A percentile compares a stretch with the other conserved stretches of the same genome.
Conservation (phyloP, 2,797 vertebrate genomes). For the Gymnothorax javanicus region DNA sequence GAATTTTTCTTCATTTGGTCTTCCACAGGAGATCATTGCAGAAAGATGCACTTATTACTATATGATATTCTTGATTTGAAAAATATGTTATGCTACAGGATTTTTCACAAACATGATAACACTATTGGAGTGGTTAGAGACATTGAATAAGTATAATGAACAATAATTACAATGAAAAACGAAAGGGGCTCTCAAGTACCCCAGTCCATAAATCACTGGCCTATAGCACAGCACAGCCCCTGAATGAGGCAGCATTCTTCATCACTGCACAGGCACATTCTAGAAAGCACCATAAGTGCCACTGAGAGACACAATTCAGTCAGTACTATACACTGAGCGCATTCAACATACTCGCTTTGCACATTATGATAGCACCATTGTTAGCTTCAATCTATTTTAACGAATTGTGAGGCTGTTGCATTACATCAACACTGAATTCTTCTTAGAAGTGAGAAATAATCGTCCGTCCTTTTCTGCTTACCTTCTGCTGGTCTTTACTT, state of each 20-base stretch:
- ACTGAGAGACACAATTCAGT: neutral
- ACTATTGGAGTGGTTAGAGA: neutral
- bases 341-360: neutral
- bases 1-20: neutral
- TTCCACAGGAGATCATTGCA: neutral
- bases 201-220: neutral
- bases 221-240: neutral
- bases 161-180: neutral
- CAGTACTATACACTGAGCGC: neutral
- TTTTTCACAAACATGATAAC: neutral
- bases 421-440: neutral
- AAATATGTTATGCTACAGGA: neutral
- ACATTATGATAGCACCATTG: neutral
- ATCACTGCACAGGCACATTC: neutral
- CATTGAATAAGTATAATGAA: neutral
- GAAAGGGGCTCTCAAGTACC: neutral
- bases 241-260: neutral
- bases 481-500: conserved; percentile 81
- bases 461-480: conserved; percentile 53
- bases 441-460: neutral
- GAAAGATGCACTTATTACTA: neutral
- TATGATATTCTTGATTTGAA: neutral
- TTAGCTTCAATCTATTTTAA: neutral
- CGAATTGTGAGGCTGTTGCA: neutral
- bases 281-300: neutral